Percentiles rank a stretch among this genome's conserved stretches.
These are phyloP conservation scores for Bombus impatiens DNA, from an alignment of 1,140 invertebrate species.

Conservation along the genomic window DNA sequence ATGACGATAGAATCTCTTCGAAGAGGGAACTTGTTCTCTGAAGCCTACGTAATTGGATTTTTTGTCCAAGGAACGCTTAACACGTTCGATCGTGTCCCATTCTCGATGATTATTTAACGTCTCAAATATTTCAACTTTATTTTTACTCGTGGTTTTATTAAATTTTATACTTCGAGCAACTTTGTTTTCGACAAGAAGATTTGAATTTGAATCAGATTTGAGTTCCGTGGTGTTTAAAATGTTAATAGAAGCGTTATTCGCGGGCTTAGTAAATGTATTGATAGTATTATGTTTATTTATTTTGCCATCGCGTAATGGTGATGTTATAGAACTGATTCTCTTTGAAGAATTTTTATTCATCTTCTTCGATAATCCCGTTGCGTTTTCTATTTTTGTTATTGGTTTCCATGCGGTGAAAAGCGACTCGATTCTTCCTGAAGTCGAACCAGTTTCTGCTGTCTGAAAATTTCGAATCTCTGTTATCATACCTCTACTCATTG, in stretches of 20 bases:
- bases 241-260: too few species aligned
- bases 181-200: neutral
- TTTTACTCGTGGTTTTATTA: neutral
- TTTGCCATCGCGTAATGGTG: neutral
- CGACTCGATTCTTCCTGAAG: neutral
- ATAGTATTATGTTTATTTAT: too few species aligned
- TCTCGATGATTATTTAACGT: neutral
- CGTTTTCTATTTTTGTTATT: neutral
- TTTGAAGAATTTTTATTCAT: neutral
- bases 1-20: slow-evolving; percentile 36
- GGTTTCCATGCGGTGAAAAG: neutral
- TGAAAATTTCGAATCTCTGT: slow-evolving; percentile 14
- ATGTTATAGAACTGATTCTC: neutral
- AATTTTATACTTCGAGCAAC: too few species aligned
- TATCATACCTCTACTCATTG: neutral
- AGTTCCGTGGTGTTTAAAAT: neutral
- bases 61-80: slow-evolving; percentile 35
- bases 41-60: neutral
- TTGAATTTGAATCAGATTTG: neutral
- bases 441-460: neutral
- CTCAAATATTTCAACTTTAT: neutral
- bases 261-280: neutral
- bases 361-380: neutral
- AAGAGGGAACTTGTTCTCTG: neutral
- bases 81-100: slow-evolving; percentile 1